Conservation (phyloP, 2,888 invertebrate species). For the Xestia xanthographa region DNA sequence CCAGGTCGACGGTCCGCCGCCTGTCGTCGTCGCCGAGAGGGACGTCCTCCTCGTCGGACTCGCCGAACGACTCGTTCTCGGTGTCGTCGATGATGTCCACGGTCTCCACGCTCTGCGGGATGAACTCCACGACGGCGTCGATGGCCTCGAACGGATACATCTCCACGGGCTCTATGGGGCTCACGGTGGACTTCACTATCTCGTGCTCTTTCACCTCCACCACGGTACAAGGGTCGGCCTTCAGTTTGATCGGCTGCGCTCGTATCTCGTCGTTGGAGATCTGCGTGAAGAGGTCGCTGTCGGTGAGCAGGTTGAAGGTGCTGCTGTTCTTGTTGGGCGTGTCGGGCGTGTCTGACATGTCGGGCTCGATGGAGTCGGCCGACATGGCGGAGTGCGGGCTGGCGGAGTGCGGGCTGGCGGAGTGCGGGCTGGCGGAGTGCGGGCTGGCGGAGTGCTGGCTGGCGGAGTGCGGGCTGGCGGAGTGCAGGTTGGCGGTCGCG, state of each 20-base stretch:
- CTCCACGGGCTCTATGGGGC: constrained; percentile 81
- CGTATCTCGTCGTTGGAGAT: constrained; percentile 90
- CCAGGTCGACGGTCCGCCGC: constrained; percentile 73
- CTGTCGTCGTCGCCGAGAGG: constrained; percentile 44
- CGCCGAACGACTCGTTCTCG: constrained; percentile 79
- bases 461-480: constrained; percentile 78
- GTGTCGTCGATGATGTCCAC: constrained; percentile 90
- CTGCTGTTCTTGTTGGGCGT: constrained; percentile 88
- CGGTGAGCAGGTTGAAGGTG: constrained; percentile 92
- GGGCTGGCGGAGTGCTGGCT: not conserved
- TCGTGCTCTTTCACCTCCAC: constrained; percentile 93
- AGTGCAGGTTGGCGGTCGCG: constrained; percentile 68
- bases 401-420: constrained; percentile 78
- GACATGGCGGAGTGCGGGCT: constrained; percentile 7
- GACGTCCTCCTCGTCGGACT: constrained; percentile 72
- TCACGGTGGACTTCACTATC: constrained; percentile 92
- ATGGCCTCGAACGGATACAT: constrained; percentile 88
- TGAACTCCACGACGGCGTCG: constrained; percentile 89
- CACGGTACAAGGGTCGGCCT: constrained; percentile 86
- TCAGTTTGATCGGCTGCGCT: constrained; percentile 62
- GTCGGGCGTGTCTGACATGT: constrained; percentile 68
- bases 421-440: constrained; percentile 61
- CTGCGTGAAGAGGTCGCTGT: constrained; percentile 93
- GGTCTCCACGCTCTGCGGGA: constrained; percentile 89
- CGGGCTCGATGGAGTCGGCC: constrained; percentile 3